Evolutionary conservation across 1,140 invertebrate genomes (phyloP).

Genomic region (Cherax destructor): DNA sequence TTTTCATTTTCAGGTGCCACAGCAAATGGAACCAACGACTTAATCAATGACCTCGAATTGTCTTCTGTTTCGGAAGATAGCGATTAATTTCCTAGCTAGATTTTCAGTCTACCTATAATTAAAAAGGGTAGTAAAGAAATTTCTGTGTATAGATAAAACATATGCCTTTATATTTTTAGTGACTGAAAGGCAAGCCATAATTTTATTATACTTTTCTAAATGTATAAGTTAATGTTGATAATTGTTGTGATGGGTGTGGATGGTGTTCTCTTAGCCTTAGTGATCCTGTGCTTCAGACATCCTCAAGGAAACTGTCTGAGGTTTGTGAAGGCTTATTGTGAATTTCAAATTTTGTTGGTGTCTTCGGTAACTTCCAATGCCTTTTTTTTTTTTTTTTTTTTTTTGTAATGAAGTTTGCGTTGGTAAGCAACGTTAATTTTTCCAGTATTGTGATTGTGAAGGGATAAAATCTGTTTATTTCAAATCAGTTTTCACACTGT

Average conservation of each 20-base stretch:
- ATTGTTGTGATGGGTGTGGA: not conserved
- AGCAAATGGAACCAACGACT: slow-evolving; percentile 18
- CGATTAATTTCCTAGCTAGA: slow-evolving; percentile 4
- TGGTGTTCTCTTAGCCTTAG: not conserved
- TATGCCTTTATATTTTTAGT: slow-evolving; percentile 3
- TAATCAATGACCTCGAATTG: slow-evolving; percentile 26
- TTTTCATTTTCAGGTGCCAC: not conserved
- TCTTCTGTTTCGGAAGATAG: slow-evolving; percentile 38
- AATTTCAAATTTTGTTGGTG: not conserved
- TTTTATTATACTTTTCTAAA: slow-evolving; percentile 2
- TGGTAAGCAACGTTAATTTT: not conserved
- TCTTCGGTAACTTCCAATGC: too few relatives aligned
- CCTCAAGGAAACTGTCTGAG: not conserved
- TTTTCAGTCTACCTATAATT: not conserved
- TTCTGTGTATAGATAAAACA: not conserved
- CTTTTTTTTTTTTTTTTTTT: not conserved
- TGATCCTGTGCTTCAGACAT: not conserved
- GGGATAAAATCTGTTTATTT: too few relatives aligned
- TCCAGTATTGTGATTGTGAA: not conserved
- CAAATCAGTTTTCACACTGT: too few relatives aligned
- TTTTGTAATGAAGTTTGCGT: not conserved
- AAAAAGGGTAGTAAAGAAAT: not conserved
- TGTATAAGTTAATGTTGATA: not conserved
- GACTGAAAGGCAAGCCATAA: not conserved
- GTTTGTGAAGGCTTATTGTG: not conserved